Evolutionary conservation across 2,888 invertebrate genomes (phyloP), one percentile per base, ranked within the genome.

Genomic region (Hydriomena furcata): DNA sequence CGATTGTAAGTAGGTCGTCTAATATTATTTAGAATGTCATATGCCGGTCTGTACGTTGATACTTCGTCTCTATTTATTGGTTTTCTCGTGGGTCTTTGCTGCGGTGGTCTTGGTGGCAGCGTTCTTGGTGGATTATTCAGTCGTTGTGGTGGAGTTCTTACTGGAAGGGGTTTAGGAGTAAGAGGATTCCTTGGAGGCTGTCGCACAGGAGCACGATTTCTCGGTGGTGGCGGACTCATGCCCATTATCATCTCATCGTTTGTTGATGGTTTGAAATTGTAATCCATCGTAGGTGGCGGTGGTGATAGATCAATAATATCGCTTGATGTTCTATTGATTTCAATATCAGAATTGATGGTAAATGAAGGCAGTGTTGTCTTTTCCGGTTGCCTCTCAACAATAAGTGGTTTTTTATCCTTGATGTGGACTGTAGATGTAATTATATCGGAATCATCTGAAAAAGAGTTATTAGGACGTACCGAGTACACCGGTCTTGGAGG

Each of bases 171-270:
- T 55, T 82, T 73, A 31, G 82, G 68, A 44, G 84, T 84, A 3
- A 76, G 59, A 11, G 81, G 68, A 8, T 67, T 62, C 55, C 84
- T 78, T 1, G 76, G 64, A 34, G 82, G 82, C 7, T 65, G 59
- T 60, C 81, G 78, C 8, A 71, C 73, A 21, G 74, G 66, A 17
- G 82, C 61, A 17, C 79, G 74, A 1, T 74, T 78, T 51, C 79
- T 75, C 11, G 85, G 83, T 43, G 91, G 91, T 7, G 91, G 92
- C 30, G 92, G 92, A 65, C 84, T 91, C 83, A 92, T 89, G 0
- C 91, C 91, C 88, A 91, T 87, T n/a, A 92, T 91, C 70, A 78
- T 81, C 50, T 91, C 91, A 71, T 88, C 84, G 56, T 83, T 84
- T 6, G 78, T 82, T 7, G 88, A 80, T 7, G 89, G 83, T 45